Percentiles rank a stretch among this genome's conserved stretches.
Evolutionary conservation across 2,888 invertebrate genomes (phyloP).

Genomic region (Cryptocephalus primarius): DNA sequence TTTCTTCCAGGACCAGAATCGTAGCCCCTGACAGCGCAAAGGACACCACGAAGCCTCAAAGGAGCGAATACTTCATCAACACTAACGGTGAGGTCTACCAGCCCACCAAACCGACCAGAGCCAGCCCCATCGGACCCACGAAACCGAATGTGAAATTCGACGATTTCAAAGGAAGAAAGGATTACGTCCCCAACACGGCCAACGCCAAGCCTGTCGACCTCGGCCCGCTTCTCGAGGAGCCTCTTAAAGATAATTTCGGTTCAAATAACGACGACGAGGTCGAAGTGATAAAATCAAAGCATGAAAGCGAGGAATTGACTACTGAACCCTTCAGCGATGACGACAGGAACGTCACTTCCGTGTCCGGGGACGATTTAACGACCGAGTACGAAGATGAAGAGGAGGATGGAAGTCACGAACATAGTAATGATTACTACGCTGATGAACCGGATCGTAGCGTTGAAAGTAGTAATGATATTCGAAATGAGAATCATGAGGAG

Average conservation of each 20-base stretch:
- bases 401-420: constrained; percentile 8
- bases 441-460: constrained; percentile 1
- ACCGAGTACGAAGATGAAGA: constrained; percentile 8
- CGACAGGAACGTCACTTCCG: neutral
- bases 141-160: constrained; percentile 17
- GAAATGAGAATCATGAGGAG: constrained; percentile 33
- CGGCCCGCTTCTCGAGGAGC: constrained; percentile 48
- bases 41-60: constrained; percentile 18
- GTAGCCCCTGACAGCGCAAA: constrained; percentile 26
- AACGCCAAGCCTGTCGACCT: constrained; percentile 34
- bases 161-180: constrained; percentile 18
- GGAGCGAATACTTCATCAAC: constrained; percentile 31
- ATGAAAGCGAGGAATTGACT: neutral
- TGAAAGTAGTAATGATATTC: constrained; percentile 7
- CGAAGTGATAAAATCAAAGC: constrained; percentile 10
- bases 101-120: constrained; percentile 22
- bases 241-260: constrained; percentile 35
- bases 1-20: constrained; percentile 21
- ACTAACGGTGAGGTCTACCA: constrained; percentile 30
- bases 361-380: neutral
- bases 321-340: neutral
- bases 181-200: constrained; percentile 20
- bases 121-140: constrained; percentile 20
- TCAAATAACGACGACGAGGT: constrained; percentile 13
- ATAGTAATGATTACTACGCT: constrained; percentile 7